Conservation (phyloP, 1,140 invertebrate species). For the Trachelipus rathkii region DNA sequence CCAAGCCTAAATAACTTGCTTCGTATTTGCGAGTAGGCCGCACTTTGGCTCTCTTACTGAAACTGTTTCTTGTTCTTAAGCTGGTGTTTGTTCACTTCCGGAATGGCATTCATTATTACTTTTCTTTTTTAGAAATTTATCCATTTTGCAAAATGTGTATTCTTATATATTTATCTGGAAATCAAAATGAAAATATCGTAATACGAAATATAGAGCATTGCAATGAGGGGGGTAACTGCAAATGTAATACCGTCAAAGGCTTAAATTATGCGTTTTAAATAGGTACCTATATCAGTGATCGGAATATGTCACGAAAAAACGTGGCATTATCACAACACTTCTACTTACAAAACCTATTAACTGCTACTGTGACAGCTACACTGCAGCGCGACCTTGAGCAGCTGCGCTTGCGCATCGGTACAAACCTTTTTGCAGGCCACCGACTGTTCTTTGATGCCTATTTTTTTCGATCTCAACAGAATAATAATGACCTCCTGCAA, state of each 20-base stretch:
- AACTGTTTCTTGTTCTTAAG: not conserved
- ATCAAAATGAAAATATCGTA: not conserved
- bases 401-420: too few relatives aligned
- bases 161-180: constrained; percentile 1
- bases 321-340: too few relatives aligned
- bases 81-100: constrained; percentile 3
- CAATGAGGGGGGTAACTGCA: not conserved
- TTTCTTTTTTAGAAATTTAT: constrained; percentile 12
- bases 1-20: not conserved
- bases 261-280: not conserved
- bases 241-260: not conserved
- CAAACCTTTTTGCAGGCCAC: too few relatives aligned
- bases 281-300: not conserved
- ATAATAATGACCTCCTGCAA: too few relatives aligned
- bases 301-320: too few relatives aligned
- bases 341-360: too few relatives aligned
- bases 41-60: constrained; percentile 17
- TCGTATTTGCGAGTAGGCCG: not conserved
- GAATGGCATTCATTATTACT: not conserved
- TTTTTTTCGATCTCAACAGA: too few relatives aligned
- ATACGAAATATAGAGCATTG: not conserved
- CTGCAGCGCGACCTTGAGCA: too few relatives aligned
- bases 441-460: too few relatives aligned
- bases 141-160: not conserved
- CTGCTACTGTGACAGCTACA: too few relatives aligned